Percentiles rank a stretch among this genome's conserved stretches.
Evolutionary conservation across 2,113 vertebrate species (phyloP).

Genomic region (Laticauda laticaudata): DNA sequence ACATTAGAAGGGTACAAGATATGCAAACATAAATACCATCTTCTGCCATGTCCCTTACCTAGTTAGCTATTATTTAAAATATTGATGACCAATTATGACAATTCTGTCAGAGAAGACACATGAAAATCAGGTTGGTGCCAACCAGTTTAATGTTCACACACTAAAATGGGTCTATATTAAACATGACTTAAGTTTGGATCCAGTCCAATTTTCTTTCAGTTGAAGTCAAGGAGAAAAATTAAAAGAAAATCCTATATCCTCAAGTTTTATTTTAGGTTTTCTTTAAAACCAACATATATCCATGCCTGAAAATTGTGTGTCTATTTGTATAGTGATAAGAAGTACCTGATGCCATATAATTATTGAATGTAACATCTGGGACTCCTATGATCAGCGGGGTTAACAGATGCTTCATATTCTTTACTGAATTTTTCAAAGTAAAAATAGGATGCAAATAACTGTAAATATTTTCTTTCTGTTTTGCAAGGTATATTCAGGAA

Average conservation of each 20-base stretch:
- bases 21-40: slow-evolving; percentile 27
- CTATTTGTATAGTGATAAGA: neutral
- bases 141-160: neutral
- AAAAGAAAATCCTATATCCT: neutral
- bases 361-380: neutral
- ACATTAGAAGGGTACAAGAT: neutral
- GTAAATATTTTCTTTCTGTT: neutral
- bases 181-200: neutral
- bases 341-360: neutral
- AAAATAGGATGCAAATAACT: neutral
- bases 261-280: neutral
- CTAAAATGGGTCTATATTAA: neutral
- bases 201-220: slow-evolving; percentile 7
- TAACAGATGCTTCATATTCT: neutral
- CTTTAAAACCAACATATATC: neutral
- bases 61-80: slow-evolving; percentile 36
- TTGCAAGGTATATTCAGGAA: neutral
- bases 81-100: neutral
- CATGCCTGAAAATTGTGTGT: neutral
- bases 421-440: neutral
- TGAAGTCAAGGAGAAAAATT: neutral
- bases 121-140: neutral
- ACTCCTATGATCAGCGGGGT: neutral
- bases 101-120: neutral
- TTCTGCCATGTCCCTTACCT: slow-evolving; percentile 28